Evolutionary conservation across 2,797 vertebrate species (phyloP).

Genomic region (Manis pentadactyla): DNA sequence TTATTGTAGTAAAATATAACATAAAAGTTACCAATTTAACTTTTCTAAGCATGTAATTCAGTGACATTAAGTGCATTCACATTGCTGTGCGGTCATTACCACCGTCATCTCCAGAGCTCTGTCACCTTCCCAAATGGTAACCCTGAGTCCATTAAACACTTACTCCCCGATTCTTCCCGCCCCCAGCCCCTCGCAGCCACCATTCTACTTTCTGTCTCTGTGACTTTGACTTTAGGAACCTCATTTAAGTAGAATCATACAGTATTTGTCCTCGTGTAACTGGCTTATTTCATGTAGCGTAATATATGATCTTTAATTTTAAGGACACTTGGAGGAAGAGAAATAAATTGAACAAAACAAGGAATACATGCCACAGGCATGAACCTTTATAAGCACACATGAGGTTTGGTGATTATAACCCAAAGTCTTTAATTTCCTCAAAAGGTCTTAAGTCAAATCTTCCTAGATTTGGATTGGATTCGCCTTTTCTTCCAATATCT

Average conservation of each 20-base stretch:
- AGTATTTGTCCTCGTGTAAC: not conserved
- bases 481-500: not conserved
- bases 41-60: not conserved
- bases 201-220: not conserved
- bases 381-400: slow-evolving; percentile 60
- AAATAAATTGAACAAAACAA: slow-evolving; percentile 56
- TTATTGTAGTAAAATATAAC: not conserved
- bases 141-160: not conserved
- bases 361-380: slow-evolving; percentile 49
- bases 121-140: not conserved
- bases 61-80: not conserved
- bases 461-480: not conserved
- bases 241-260: not conserved
- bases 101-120: not conserved
- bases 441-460: not conserved
- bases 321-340: slow-evolving; percentile 39
- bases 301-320: slow-evolving; percentile 4
- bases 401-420: not conserved
- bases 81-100: not conserved
- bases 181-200: not conserved
- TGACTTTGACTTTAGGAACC: not conserved
- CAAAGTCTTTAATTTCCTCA: not conserved
- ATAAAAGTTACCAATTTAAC: not conserved
- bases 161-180: not conserved
- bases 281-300: not conserved